Conservation (phyloP, 2,113 vertebrate genomes). For the Acrocephalus kingi region DNA sequence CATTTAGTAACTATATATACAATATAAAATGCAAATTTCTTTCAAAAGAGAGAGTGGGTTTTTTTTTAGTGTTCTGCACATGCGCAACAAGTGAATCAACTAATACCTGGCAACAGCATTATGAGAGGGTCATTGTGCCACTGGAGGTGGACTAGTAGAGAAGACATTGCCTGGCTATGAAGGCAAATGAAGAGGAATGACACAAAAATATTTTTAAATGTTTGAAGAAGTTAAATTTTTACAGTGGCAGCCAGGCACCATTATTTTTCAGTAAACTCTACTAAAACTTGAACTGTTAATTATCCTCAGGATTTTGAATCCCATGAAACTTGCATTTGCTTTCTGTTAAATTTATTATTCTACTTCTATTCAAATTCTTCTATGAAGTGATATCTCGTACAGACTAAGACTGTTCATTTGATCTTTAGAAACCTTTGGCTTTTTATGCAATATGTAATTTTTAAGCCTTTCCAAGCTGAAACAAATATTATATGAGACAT, state of each 20-base stretch:
- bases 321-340: neutral
- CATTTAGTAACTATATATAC: neutral
- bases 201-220: neutral
- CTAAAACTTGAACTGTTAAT: neutral
- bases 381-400: neutral
- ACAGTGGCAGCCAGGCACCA: neutral
- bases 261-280: neutral
- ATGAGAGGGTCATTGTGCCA: neutral
- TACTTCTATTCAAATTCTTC: neutral
- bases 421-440: neutral
- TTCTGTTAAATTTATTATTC: neutral
- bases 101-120: neutral
- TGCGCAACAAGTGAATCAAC: neutral
- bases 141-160: neutral
- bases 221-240: neutral
- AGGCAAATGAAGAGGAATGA: neutral
- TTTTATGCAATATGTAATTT: neutral
- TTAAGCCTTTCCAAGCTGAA: neutral
- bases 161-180: fast-evolving
- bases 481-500: neutral
- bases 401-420: neutral
- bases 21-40: neutral
- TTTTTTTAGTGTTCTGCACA: neutral
- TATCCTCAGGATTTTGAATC: neutral
- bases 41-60: neutral